Conservation (phyloP, 1,140 invertebrate species). For the Drosophila lacteicornis region DNA sequence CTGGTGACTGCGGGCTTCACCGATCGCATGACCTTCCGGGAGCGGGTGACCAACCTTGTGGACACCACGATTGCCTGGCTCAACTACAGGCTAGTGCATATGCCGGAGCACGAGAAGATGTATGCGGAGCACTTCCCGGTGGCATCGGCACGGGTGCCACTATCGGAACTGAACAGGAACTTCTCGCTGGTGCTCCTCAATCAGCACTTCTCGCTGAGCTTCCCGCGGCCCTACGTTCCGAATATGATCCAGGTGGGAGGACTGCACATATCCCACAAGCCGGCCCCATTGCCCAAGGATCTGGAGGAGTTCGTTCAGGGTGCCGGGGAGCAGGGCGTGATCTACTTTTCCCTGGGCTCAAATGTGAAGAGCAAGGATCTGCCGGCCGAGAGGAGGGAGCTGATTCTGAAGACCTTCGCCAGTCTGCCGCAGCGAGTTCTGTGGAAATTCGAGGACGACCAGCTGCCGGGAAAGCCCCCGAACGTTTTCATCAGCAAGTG, state of each 20-base stretch:
- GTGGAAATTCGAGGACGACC: conserved; percentile 89
- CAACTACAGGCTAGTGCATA: conserved; percentile 39
- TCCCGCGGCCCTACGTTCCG: conserved; percentile 85
- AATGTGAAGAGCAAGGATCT: conserved; percentile 87
- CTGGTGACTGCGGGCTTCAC: conserved; percentile 63
- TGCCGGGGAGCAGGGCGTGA: conserved; percentile 86
- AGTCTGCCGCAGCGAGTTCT: conserved; percentile 87
- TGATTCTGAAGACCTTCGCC: conserved; percentile 86
- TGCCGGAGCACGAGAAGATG: conserved; percentile 71
- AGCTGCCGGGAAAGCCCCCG: conserved; percentile 85
- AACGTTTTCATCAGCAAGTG: conserved; percentile 89
- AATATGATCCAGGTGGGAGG: conserved; percentile 87
- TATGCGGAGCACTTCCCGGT: conserved; percentile 84
- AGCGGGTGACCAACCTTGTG: conserved; percentile 84
- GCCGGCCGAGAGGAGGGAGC: conserved; percentile 85
- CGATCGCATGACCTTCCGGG: conserved; percentile 84
- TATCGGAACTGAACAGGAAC: conserved; percentile 80
- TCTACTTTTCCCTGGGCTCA: conserved; percentile 88
- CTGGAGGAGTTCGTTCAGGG: conserved; percentile 86
- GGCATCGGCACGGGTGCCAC: conserved; percentile 60
- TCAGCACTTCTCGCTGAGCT: conserved; percentile 86
- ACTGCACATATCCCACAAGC: conserved; percentile 85
- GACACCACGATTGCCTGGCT: conserved; percentile 46
- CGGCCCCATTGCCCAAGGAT: conserved; percentile 83
- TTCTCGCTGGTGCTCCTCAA: conserved; percentile 86